Conservation (phyloP, 2,888 invertebrate genomes). For the Ormia ochracea region DNA sequence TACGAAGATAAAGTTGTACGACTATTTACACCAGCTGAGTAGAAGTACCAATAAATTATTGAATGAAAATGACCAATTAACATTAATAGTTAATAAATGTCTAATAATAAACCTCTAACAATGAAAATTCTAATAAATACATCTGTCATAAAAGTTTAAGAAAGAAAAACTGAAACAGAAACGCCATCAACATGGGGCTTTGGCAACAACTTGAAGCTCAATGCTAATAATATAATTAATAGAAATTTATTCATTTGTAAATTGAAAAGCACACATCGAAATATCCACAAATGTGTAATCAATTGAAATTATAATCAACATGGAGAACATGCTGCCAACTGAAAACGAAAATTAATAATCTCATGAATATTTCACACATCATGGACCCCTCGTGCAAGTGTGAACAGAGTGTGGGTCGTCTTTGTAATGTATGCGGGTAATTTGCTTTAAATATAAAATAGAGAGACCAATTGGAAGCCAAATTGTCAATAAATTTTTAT, state of each 20-base stretch:
- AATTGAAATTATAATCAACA: constrained; percentile 14
- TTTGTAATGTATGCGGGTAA: too few relatives aligned
- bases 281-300: background rate
- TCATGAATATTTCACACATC: constrained; percentile 7
- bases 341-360: background rate
- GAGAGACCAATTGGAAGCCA: too few relatives aligned
- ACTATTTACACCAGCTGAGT: background rate
- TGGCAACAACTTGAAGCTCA: background rate
- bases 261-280: background rate
- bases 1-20: background rate
- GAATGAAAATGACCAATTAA: constrained; percentile 8
- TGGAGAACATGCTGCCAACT: background rate
- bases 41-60: background rate
- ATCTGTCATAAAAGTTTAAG: background rate
- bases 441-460: too few relatives aligned
- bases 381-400: background rate
- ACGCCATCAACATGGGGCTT: background rate
- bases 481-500: too few relatives aligned
- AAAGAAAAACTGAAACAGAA: background rate
- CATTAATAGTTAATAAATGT: constrained; percentile 8
- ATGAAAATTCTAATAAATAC: background rate
- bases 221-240: constrained; percentile 25
- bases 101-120: background rate
- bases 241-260: constrained; percentile 28
- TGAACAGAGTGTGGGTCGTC: background rate